Conservation (phyloP, 2,113 vertebrate species). For the Pica pica region DNA sequence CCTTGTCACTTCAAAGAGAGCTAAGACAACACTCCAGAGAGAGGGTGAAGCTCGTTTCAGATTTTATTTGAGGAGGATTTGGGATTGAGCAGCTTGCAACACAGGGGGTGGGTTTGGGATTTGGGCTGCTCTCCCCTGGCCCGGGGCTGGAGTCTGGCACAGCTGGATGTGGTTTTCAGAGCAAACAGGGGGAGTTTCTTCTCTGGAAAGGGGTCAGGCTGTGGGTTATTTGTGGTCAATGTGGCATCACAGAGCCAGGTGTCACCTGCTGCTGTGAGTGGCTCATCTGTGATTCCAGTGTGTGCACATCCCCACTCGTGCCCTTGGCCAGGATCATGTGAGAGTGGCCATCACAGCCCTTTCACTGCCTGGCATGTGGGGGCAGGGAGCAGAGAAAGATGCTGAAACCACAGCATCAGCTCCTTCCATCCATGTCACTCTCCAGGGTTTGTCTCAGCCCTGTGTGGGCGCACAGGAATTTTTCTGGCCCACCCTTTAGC, state of each 20-base stretch:
- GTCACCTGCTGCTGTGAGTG: fast-evolving
- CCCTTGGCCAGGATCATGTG: fast-evolving
- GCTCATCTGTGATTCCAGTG: fast-evolving
- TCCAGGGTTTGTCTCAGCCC: not conserved
- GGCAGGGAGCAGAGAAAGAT: not conserved
- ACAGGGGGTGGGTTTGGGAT: fast-evolving
- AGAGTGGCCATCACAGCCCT: not conserved
- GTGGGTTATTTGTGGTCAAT: not conserved
- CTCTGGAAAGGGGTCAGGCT: not conserved
- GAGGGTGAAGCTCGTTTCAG: not conserved
- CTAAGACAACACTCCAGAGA: not conserved
- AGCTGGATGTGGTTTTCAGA: not conserved
- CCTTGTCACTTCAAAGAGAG: not conserved
- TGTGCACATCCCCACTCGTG: fast-evolving
- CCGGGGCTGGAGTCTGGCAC: fast-evolving
- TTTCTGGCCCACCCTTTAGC: not conserved
- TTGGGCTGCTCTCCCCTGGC: not conserved
- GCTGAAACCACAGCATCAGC: not conserved
- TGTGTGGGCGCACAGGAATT: not conserved
- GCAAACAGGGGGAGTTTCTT: not conserved
- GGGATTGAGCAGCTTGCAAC: not conserved
- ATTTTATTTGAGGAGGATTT: not conserved
- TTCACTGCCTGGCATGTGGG: not conserved
- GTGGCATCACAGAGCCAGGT: not conserved
- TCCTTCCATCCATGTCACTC: not conserved